phyloP scores from a whole-genome alignment of 2,797 vertebrate species.

The Platyrinchus mystaceus region DNA sequence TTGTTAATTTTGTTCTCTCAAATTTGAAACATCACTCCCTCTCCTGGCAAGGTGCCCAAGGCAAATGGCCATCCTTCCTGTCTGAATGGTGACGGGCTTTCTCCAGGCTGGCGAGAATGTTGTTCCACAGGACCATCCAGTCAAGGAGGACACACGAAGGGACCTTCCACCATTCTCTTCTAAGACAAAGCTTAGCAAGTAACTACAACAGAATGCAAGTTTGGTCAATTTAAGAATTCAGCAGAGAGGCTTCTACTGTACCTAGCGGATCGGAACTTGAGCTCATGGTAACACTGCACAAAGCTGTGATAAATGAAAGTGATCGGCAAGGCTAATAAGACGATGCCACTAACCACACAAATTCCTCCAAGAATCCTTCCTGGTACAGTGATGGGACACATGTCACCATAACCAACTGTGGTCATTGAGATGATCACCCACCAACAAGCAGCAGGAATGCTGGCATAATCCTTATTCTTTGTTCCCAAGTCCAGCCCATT shows the following conservation, averaged over 20 bases:
- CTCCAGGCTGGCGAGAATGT: slow-evolving; percentile 24
- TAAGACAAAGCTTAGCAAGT: slow-evolving; percentile 42
- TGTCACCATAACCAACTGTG: slow-evolving; percentile 97
- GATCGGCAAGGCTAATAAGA: slow-evolving; percentile 94
- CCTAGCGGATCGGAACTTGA: slow-evolving; percentile 92
- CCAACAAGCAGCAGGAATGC: slow-evolving; percentile 98
- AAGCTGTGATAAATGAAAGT: slow-evolving; percentile 99
- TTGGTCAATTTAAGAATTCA: slow-evolving; percentile 81
- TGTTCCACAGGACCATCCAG: slow-evolving; percentile 43
- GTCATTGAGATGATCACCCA: slow-evolving; percentile 99
- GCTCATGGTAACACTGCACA: slow-evolving; percentile 98
- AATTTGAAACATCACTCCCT: not conserved
- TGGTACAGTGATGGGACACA: slow-evolving; percentile 94
- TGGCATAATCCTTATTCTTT: slow-evolving; percentile 93
- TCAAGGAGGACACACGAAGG: slow-evolving; percentile 49
- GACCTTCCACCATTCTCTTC: slow-evolving; percentile 39
- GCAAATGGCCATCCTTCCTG: slow-evolving; percentile 50
- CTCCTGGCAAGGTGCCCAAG: slow-evolving; percentile 12
- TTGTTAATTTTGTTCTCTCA: slow-evolving; percentile 43
- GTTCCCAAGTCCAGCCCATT: slow-evolving; percentile 91
- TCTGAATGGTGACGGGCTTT: slow-evolving; percentile 53
- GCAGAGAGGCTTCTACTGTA: slow-evolving; percentile 87
- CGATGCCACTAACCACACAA: slow-evolving; percentile 98
- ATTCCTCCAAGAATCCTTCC: slow-evolving; percentile 96
- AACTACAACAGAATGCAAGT: slow-evolving; percentile 25